Evolutionary conservation across 2,888 invertebrate genomes (phyloP), one percentile per base, ranked within the genome.

Genomic region (Enchytraeus crypticus): DNA sequence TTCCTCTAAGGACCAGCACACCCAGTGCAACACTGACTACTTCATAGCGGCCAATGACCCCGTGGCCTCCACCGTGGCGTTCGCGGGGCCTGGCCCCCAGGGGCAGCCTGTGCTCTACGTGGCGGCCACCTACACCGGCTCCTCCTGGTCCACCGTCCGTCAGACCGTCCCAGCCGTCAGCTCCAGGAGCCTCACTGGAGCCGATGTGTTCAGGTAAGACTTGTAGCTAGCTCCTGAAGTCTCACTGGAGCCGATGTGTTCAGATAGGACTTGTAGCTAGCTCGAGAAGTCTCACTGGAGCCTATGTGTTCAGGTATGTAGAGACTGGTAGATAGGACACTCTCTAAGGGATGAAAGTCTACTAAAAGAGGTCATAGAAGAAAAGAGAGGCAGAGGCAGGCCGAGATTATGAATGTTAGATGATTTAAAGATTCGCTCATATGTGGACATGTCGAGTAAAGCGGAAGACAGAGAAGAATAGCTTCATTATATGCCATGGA

Each of bases 31-130:
- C 34, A 27, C 51, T 4, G 51, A 45, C 46, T 53, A 60, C 38
- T 54, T 49, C 46, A 32, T 64, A 18, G 64, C 64, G 1, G 60
- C 64, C 27, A 66, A 66, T 33, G 57, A 62, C 29, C 49, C 47
- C 5, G 30, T 51, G 5, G 29, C 51, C 8, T 62, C 66, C 1
- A 64, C 64, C 1, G 61, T 64, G 3, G 66, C 64, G 29, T 66
- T 64, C 33, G 32, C 64, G 2, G 66, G 56, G 3, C 64, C 64
- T 0, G 64, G 64, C 27, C 53, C 57, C 11, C 47, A 53, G 11
- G 45, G 61, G 18, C 49, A 33, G 3, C 23, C 29, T 3, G 64
- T 61, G 21, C 43, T 66, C 26, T 66, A 66, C 49, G 58, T 60
- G 1, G 66, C 56, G n/a, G 45, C 59, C 5, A 60, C 60, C 3